phyloP scores from a whole-genome alignment of 1,140 invertebrate genomes.

The Scaptomyza graminum region DNA sequence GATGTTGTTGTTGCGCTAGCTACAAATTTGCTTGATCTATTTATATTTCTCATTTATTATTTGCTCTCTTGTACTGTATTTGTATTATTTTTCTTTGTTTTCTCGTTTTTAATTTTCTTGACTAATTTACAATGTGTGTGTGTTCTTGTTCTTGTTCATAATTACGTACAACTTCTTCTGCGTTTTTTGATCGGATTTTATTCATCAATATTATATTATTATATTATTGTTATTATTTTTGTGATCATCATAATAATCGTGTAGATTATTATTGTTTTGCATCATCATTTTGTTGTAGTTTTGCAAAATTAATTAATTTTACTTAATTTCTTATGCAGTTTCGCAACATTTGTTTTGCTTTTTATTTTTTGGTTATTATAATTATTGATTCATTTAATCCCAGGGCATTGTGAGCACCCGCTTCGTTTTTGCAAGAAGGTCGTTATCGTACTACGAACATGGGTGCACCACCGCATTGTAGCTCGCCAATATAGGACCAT shows the following conservation, averaged over 20 bases:
- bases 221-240: constrained; percentile 40
- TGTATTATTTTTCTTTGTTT: constrained; percentile 13
- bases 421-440: constrained; percentile 89
- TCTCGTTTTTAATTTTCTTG: constrained; percentile 43
- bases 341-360: constrained; percentile 53
- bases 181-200: constrained; percentile 72
- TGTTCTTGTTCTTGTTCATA: constrained; percentile 75
- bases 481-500: constrained; percentile 85
- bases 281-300: constrained; percentile 30
- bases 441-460: constrained; percentile 87
- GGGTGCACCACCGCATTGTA: constrained; percentile 88
- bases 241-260: constrained; percentile 37
- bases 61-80: constrained; percentile 42
- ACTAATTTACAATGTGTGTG: constrained; percentile 81
- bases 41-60: constrained; percentile 16
- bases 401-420: constrained; percentile 86
- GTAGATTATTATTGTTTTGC: constrained; percentile 26
- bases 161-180: constrained; percentile 82
- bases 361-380: constrained; percentile 59
- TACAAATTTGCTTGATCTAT: constrained; percentile 60
- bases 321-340: constrained; percentile 71
- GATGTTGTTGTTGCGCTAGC: constrained; percentile 43
- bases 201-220: constrained; percentile 70
- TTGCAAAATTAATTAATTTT: constrained; percentile 55
- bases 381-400: constrained; percentile 84